Base-by-base conservation (phyloP, 1,140 invertebrate genomes). In the Nylanderia fulva region DNA sequence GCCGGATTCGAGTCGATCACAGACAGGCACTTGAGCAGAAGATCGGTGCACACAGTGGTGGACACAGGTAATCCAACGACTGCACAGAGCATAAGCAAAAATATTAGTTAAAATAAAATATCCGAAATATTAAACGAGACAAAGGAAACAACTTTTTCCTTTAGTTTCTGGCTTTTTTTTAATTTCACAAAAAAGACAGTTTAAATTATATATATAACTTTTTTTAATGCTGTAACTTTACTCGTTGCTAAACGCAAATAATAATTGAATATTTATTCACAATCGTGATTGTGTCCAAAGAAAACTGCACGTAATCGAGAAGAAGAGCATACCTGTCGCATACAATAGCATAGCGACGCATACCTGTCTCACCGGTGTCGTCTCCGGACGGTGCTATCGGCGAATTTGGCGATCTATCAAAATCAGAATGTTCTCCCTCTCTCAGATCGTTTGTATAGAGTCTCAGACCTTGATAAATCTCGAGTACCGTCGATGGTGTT, bases 1-100 rank as follows among this genome's bases (percentile, higher is more conserved):
- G 96, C 95, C 0, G 96, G 96, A 74, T 96, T 91, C 0, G 95
- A 92, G 88, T 97, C 97, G 21, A 97, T 95, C 0, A 96, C 95
- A 0, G 95, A 86, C 21, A 97, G 93, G 86, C 96, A 97, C 66
- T 96, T 96, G 76, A 95, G 93, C 0, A 97, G 93, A 0, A 97
- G 93, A 36, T 95, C 95, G 36, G 95, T 95, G 84, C 96, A 97
- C 54, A 86, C 91, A 71, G 85, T 87, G n/a, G n/a, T n/a, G n/a
- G n/a, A n/a, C n/a, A n/a, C n/a, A n/a, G n/a, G n/a, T n/a, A n/a
- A n/a, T n/a, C n/a, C n/a, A n/a, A n/a, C n/a, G 61, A 92, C 95
- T 95, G 87, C 18, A 91, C 45, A 48, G 45, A 48, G 90, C 7
- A 24, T 39, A 1, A 86, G 69, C 7, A 3, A 27, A 45, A 1